Evolutionary conservation across 2,797 vertebrate species (phyloP), one percentile per base, ranked within the genome.

Genomic region (Pseudotriccus pelzelni): DNA sequence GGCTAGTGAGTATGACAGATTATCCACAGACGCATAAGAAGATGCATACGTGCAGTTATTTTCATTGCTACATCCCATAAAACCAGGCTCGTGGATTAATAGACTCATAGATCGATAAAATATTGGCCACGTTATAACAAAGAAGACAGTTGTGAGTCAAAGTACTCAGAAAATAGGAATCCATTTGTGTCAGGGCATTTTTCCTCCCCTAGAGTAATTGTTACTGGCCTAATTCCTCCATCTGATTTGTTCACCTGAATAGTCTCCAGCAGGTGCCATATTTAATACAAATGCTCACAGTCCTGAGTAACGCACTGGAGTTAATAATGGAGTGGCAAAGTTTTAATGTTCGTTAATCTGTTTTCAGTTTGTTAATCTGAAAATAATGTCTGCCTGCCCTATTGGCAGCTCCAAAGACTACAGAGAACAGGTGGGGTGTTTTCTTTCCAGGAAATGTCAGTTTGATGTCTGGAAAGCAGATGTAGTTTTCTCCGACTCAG

Each of bases 391-490:
- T 93, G 47, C 59, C 90, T 93, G 74, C 80, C 87, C 89, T 95
- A 12, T 66, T 95, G 87, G 86, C 70, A 93, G 69, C 80, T 92
- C 72, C 46, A 62, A 96, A 91, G 73, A 27, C 69, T 94, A 18
- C 4, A 84, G 73, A 7, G 90, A 97, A 78, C 86, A 94, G 90
- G 90, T 96, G 88, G 86, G 90, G 64, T 22, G 21, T 78, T 96
- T 90, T 94, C 95, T 84, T 96, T 96, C 94, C 90, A 96, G 94
- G 91, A 96, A 94, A 93, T 85, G 87, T 93, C 93, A 96, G 15
- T 84, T 85, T 96, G 94, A 94, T 93, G 93, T 69, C 90, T 96
- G 86, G 76, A 96, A 96, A 97, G 79, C 88, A 94, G 90, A 95
- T 95, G 92, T 68, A 88, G 84, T 94, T 95, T 74, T 96, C 82